Percentiles rank a stretch among this genome's conserved stretches.
Conservation (phyloP, 2,113 vertebrate genomes). For the Psammodynastes pulverulentus region DNA sequence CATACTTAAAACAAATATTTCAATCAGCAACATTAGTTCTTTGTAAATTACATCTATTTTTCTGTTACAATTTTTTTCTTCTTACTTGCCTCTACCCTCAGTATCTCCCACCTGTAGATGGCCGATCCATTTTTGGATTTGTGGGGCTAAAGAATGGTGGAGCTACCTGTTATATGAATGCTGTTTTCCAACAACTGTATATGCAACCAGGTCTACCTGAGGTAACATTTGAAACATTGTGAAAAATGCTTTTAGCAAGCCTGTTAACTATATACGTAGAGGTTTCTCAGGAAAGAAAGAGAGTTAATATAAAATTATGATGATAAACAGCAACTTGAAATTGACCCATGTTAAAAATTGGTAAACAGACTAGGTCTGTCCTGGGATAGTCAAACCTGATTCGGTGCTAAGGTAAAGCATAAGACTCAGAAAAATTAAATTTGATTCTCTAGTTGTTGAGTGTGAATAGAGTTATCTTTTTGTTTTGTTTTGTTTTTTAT, state of each 20-base stretch:
- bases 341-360: not conserved
- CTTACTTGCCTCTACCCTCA: conserved; percentile 43
- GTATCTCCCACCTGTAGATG: conserved; percentile 96
- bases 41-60: not conserved
- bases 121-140: conserved; percentile 91
- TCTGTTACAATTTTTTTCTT: not conserved
- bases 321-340: not conserved
- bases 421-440: not conserved
- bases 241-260: not conserved
- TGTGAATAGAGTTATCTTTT: not conserved
- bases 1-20: not conserved
- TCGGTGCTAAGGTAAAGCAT: not conserved
- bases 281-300: not conserved
- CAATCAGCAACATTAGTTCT: not conserved
- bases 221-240: conserved; percentile 72
- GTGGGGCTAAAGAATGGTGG: conserved; percentile 97
- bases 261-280: not conserved
- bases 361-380: not conserved
- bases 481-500: not conserved
- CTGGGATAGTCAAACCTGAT: not conserved
- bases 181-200: conserved; percentile 97
- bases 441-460: not conserved
- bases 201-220: conserved; percentile 98
- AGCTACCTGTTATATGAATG: conserved; percentile 98
- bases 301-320: no score